Conservation (phyloP, 2,113 vertebrate genomes). For the Micronisus gabar region DNA sequence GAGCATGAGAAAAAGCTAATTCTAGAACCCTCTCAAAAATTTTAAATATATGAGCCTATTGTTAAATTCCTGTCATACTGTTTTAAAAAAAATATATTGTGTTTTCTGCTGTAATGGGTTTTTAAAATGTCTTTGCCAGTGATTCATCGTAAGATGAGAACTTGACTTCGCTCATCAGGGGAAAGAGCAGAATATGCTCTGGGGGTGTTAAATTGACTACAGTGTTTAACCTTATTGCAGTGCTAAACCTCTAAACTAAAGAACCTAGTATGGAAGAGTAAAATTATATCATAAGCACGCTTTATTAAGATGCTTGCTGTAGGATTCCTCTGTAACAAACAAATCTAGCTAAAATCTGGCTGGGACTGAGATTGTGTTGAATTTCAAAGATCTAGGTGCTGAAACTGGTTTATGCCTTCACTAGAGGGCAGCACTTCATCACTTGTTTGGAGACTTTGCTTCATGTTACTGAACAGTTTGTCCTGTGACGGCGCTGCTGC, state of each 20-base stretch:
- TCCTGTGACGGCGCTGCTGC: background rate
- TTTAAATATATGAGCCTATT: background rate
- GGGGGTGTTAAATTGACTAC: background rate
- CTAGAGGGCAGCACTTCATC: constrained; percentile 53
- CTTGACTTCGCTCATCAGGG: background rate
- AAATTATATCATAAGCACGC: background rate
- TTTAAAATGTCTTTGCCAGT: background rate
- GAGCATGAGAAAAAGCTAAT: background rate
- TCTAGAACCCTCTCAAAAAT: background rate
- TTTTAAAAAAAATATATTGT: background rate
- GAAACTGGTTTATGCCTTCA: background rate
- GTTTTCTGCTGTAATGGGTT: background rate
- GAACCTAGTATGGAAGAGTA: background rate
- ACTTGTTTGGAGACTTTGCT: background rate
- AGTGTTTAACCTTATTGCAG: background rate
- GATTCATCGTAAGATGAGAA: background rate
- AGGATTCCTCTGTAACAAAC: background rate
- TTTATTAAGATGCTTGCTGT: background rate
- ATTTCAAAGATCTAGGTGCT: background rate
- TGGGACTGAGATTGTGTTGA: background rate
- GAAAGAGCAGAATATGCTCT: background rate
- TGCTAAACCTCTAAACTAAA: background rate
- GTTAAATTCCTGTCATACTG: background rate
- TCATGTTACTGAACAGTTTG: background rate
- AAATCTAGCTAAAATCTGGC: background rate